phyloP scores from a whole-genome alignment of 64 coral and sea anemone genomes.

The Pachyseris speciosa region DNA sequence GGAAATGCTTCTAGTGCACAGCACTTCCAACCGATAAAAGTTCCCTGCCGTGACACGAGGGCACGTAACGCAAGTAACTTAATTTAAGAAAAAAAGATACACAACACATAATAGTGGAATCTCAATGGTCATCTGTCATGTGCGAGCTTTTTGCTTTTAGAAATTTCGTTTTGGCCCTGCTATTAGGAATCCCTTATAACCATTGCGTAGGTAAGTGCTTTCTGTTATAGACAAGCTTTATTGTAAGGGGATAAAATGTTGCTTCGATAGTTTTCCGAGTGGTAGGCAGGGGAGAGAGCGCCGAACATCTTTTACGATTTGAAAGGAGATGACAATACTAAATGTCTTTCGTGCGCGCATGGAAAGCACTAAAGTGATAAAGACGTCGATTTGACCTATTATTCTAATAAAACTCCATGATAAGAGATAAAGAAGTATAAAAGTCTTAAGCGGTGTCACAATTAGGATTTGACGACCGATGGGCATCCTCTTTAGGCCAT shows the following conservation, averaged over 20 bases:
- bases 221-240: not conserved
- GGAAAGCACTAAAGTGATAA: not conserved
- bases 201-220: not conserved
- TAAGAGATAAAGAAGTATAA: not conserved
- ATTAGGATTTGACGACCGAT: not conserved
- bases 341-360: no score
- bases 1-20: not conserved
- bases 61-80: not conserved
- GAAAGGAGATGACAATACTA: not conserved
- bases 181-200: not conserved
- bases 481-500: not conserved
- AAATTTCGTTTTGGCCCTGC: not conserved
- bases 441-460: not conserved
- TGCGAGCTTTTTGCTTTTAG: not conserved
- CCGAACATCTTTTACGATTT: not conserved
- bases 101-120: not conserved
- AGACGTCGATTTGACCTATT: not conserved
- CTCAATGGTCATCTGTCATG: not conserved
- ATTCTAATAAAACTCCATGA: not conserved
- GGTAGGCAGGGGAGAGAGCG: not conserved
- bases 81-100: not conserved
- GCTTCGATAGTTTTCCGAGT: not conserved
- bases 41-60: not conserved
- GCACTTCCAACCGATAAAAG: not conserved
- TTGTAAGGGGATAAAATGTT: not conserved